Percentiles rank a stretch among this genome's conserved stretches.
Conservation (phyloP, 2,888 invertebrate genomes). For the Tetheella fluctuosa region DNA sequence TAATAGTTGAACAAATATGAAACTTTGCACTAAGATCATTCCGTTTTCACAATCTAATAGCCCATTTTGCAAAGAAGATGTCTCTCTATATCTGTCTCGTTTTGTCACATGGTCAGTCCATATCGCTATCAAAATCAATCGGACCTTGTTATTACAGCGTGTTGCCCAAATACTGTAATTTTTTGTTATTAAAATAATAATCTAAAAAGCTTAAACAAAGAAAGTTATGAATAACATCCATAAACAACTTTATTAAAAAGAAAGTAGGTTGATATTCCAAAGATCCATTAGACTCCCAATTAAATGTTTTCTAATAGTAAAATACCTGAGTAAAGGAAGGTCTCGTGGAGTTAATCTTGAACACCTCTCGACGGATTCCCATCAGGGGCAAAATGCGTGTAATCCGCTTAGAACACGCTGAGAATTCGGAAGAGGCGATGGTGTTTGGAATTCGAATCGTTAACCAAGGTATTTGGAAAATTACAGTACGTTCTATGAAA, state of each 20-base stretch:
- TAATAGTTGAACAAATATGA: too few relatives aligned
- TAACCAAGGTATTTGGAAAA: background rate
- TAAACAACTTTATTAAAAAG: background rate
- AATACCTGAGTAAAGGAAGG: constrained; percentile 27
- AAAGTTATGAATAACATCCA: background rate
- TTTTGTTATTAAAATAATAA: too few relatives aligned
- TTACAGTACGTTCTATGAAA: background rate
- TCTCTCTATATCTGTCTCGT: too few relatives aligned
- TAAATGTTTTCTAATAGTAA: constrained; percentile 22
- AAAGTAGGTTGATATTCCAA: background rate
- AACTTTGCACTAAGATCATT: too few relatives aligned
- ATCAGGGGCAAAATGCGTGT: constrained; percentile 15
- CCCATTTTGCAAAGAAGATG: too few relatives aligned
- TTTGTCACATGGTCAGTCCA: too few relatives aligned
- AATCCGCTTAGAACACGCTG: constrained; percentile 14
- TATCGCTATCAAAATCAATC: too few relatives aligned
- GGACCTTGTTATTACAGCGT: too few relatives aligned
- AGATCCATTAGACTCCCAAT: background rate
- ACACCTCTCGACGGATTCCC: constrained; percentile 15
- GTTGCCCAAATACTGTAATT: too few relatives aligned
- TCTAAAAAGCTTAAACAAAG: background rate
- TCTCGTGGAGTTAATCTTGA: constrained; percentile 14
- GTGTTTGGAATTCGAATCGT: background rate
- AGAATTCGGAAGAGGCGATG: constrained; percentile 4
- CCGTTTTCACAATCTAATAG: too few relatives aligned